These are phyloP conservation scores for Lasioglossum figueresi DNA, from an alignment of 2,888 invertebrate species.

Conservation along the genomic window DNA sequence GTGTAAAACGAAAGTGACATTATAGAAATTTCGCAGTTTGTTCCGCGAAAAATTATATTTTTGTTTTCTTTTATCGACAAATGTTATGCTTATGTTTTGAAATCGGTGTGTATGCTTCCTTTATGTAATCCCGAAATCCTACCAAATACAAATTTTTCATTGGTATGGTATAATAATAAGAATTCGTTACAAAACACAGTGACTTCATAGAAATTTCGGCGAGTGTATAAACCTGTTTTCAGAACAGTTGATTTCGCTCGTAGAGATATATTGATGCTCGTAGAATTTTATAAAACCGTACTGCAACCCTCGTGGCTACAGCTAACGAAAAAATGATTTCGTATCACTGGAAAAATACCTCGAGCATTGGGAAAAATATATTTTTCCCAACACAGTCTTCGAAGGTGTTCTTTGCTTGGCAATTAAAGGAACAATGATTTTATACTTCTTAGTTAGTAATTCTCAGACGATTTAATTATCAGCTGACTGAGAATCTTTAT, in stretches of 20 bases:
- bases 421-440: neutral
- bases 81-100: too few species aligned
- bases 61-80: too few species aligned
- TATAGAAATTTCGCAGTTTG: too few species aligned
- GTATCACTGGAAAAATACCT: neutral
- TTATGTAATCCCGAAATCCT: too few species aligned
- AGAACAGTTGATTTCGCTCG: neutral
- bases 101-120: too few species aligned
- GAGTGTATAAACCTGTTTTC: neutral
- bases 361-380: neutral
- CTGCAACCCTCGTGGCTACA: neutral
- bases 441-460: neutral
- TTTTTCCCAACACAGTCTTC: neutral
- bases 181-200: too few species aligned
- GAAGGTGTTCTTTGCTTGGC: neutral
- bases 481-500: neutral
- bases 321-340: neutral
- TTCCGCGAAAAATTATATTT: too few species aligned
- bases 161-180: too few species aligned
- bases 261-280: neutral
- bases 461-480: neutral
- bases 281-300: neutral
- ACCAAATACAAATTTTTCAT: too few species aligned
- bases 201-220: too few species aligned
- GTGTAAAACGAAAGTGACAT: too few species aligned